Conservation (phyloP, 2,888 invertebrate genomes). For the Sesia bembeciformis region DNA sequence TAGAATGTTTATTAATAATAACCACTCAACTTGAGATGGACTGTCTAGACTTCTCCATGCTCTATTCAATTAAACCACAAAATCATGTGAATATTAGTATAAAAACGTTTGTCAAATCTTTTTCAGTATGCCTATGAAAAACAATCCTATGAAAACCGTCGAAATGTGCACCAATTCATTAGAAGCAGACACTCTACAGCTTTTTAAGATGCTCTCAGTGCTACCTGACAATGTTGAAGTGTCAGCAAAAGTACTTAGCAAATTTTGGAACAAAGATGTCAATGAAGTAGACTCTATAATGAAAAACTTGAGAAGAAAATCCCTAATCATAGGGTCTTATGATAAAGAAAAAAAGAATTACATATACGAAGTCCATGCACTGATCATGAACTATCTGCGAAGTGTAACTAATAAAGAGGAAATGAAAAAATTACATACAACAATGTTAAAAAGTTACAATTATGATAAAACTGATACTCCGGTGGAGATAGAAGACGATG, state of each 20-base stretch:
- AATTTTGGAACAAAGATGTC: slow-evolving; percentile 47
- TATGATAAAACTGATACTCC: slow-evolving; percentile 57
- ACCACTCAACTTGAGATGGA: too few relatives aligned
- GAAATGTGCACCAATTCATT: slow-evolving; percentile 77
- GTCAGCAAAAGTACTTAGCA: slow-evolving; percentile 68
- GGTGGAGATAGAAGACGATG: slow-evolving; percentile 78
- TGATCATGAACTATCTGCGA: slow-evolving; percentile 77
- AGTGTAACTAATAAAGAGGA: slow-evolving; percentile 50
- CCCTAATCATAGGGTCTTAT: slow-evolving; percentile 77
- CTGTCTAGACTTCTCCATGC: too few relatives aligned
- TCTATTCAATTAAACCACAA: too few relatives aligned
- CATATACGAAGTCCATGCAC: slow-evolving; percentile 81
- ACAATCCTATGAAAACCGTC: slow-evolving; percentile 67
- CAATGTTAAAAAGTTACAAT: slow-evolving; percentile 75
- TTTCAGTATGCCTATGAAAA: slow-evolving; percentile 38
- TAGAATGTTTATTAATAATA: too few relatives aligned
- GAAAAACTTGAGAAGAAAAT: slow-evolving; percentile 78
- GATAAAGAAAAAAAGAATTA: slow-evolving; percentile 75
- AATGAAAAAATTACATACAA: slow-evolving; percentile 66
- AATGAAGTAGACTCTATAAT: slow-evolving; percentile 76
- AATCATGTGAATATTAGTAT: too few relatives aligned
- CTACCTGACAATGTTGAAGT: slow-evolving; percentile 82
- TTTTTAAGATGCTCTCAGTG: slow-evolving; percentile 78
- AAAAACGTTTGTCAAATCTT: too few relatives aligned
- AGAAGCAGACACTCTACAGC: slow-evolving; percentile 47